Conservation (phyloP, 2,888 invertebrate genomes). For the Ptychoptera albimana region DNA sequence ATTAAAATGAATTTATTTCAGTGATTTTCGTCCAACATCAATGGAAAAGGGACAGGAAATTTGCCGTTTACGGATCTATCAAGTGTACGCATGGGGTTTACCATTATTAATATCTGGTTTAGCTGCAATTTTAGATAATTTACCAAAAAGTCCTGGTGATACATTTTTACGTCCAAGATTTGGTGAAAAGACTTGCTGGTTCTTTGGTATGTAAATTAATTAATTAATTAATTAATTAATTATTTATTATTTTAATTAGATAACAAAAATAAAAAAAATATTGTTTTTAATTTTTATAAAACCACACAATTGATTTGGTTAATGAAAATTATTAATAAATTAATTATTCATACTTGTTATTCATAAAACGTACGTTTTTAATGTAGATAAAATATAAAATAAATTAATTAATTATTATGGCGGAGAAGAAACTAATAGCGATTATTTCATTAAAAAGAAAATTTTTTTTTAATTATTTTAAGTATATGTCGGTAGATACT, state of each 20-base stretch:
- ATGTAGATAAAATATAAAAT: too few relatives aligned
- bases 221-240: background rate
- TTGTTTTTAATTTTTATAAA: too few relatives aligned
- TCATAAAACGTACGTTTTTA: too few relatives aligned
- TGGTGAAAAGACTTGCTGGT: constrained; percentile 67
- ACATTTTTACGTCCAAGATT: constrained; percentile 59
- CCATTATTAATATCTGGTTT: constrained; percentile 60
- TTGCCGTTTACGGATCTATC: constrained; percentile 61
- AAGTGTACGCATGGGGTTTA: constrained; percentile 73
- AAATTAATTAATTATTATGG: too few relatives aligned
- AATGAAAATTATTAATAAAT: background rate
- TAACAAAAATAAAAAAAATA: too few relatives aligned
- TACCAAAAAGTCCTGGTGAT: constrained; percentile 39
- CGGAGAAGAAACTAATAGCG: too few relatives aligned
- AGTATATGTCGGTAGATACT: too few relatives aligned
- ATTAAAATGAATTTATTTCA: too few relatives aligned
- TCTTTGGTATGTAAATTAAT: constrained; percentile 44
- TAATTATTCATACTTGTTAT: too few relatives aligned
- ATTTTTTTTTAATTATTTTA: too few relatives aligned
- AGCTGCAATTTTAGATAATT: constrained; percentile 55
- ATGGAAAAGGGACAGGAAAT: constrained; percentile 74
- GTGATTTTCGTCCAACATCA: constrained; percentile 70
- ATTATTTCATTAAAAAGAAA: too few relatives aligned
- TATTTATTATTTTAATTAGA: too few relatives aligned
- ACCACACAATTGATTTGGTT: background rate